A percentile compares a stretch with the other conserved stretches of the same genome.
phyloP scores from a whole-genome alignment of 2,888 invertebrate genomes.

The Lasioglossum oenotherae region DNA sequence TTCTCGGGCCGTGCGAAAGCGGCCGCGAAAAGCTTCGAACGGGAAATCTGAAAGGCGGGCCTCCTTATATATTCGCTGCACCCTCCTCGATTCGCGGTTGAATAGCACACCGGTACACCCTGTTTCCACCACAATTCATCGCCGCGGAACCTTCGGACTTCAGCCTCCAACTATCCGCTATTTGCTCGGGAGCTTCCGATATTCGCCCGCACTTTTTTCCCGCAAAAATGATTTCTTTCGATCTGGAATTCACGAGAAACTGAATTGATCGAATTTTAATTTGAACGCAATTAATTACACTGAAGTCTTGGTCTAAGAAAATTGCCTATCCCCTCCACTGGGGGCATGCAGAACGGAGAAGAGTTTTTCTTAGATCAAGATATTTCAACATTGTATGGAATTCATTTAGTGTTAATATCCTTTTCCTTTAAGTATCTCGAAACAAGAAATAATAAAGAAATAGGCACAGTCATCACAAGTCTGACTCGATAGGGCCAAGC shows the following conservation, averaged over 20 bases:
- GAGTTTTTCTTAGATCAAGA: no score
- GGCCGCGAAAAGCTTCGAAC: slow-evolving; percentile 9
- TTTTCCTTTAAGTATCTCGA: no score
- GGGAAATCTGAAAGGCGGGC: slow-evolving; percentile 1
- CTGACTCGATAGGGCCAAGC: no score
- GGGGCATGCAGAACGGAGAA: no score
- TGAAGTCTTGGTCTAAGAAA: no score
- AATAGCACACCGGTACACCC: not conserved
- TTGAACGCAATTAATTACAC: no score
- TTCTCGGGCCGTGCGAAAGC: not conserved
- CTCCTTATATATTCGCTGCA: not conserved
- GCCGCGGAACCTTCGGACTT: not conserved
- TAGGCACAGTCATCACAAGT: no score
- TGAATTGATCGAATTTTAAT: no score
- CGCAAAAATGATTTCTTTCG: not conserved
- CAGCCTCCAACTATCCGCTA: not conserved
- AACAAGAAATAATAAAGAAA: no score
- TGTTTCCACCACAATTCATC: slow-evolving; percentile 8
- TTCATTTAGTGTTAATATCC: no score
- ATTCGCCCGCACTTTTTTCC: not conserved
- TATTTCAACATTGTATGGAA: no score
- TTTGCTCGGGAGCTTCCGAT: not conserved
- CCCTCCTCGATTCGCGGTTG: slow-evolving; percentile 4
- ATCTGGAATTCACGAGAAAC: not conserved
- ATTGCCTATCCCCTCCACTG: no score